phyloP scores from a whole-genome alignment of 1,140 invertebrate species.

The Gonatopus flavifemur region DNA sequence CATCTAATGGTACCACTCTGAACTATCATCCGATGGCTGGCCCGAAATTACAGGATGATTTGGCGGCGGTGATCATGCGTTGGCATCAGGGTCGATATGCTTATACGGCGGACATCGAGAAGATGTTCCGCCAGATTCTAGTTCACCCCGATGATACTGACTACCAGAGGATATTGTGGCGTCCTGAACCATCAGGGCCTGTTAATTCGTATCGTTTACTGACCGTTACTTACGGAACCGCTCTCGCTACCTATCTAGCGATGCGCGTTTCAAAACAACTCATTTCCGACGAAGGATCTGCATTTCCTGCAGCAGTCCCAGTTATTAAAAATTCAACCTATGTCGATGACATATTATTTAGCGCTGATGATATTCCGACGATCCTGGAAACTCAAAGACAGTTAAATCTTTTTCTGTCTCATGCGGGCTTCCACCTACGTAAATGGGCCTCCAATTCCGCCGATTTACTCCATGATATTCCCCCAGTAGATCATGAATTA shows the following conservation, averaged over 20 bases:
- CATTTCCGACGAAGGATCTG: neutral
- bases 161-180: accelerated
- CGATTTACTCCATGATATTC: no score
- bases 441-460: no score
- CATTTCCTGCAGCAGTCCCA: neutral
- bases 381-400: no score
- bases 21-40: conserved; percentile 3
- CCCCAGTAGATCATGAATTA: no score
- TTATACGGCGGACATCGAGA: neutral
- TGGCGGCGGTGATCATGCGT: neutral
- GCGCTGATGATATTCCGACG: no score
- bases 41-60: conserved; percentile 5
- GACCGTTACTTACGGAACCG: neutral
- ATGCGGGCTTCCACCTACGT: no score
- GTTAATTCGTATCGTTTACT: neutral
- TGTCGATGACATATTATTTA: neutral
- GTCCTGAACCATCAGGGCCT: no score
- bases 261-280: neutral
- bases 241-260: neutral
- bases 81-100: neutral
- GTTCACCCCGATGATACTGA: neutral
- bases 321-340: neutral
- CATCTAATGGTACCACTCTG: neutral
- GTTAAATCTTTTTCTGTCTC: no score
- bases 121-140: conserved; percentile 5